phyloP scores from a whole-genome alignment of 1,140 invertebrate genomes.

The Cotesia chilonis region DNA sequence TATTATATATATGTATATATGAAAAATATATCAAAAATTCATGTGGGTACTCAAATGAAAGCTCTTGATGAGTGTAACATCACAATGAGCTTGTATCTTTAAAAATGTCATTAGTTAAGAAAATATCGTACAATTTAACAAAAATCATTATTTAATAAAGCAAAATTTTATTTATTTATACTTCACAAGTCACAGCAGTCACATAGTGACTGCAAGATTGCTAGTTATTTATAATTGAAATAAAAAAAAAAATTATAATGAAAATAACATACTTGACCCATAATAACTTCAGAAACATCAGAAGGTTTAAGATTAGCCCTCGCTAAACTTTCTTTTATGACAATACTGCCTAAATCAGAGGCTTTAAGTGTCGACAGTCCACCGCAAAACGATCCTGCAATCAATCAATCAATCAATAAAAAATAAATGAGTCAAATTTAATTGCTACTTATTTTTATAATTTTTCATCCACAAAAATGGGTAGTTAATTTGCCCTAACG shows the following conservation, averaged over 20 bases:
- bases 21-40: too few species aligned
- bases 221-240: too few species aligned
- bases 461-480: slow-evolving; percentile 11
- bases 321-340: slow-evolving; percentile 77
- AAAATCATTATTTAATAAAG: too few species aligned
- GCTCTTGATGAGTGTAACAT: too few species aligned
- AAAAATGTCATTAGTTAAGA: too few species aligned
- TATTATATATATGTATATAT: too few species aligned
- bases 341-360: slow-evolving; percentile 78
- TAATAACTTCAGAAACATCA: slow-evolving; percentile 84
- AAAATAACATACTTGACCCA: slow-evolving; percentile 77
- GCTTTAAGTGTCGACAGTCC: slow-evolving; percentile 74
- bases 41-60: too few species aligned
- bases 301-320: slow-evolving; percentile 70
- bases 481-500: slow-evolving; percentile 25
- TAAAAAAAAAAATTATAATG: slow-evolving; percentile 10
- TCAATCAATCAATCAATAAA: slow-evolving; percentile 30
- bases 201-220: too few species aligned
- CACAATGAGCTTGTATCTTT: too few species aligned
- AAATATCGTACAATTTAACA: too few species aligned
- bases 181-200: too few species aligned
- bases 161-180: too few species aligned
- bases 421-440: neutral
- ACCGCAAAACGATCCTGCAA: slow-evolving; percentile 77
- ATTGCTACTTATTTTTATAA: neutral